Evolutionary conservation across 2,113 vertebrate genomes (phyloP), one percentile per base, ranked within the genome.

Genomic region (Eonycteris spelaea): DNA sequence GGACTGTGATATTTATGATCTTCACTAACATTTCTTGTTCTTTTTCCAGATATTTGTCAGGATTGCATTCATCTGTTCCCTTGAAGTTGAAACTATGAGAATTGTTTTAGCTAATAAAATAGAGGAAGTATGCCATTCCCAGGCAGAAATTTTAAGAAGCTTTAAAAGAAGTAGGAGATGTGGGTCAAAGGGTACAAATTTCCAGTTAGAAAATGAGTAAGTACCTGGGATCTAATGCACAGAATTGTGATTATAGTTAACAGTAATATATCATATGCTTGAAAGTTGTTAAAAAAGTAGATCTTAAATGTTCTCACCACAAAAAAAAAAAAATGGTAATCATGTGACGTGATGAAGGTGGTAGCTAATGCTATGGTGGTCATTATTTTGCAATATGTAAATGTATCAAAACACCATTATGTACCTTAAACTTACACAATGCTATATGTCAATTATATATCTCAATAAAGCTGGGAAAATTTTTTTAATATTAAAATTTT

Each of bases 21-120:
- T 88, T 91, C 28, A 90, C 14, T 67, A 93, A 74, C 67, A 68
- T 80, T 86, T 74, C 26, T 68, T 35, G n/a, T 40, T 68, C n/a
- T 80, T 21, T 86, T 90, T 73, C 22, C 51, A 80, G 48, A 59
- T 79, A 77, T 71, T 74, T 67, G 40, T 65, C 63, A 92, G 63
- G 45, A 84, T 12, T 79, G 38, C 26, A 55, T 75, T 85, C 57
- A 65, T 73, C 63, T 18, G 13, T 35, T 28, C 28, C 15, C 70
- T 84, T 71, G 35, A 90, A 33, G 40, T 55, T 53, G 12, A 75
- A 93, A 40, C 53, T n/a, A 21, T 26, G 19, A 67, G 28, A 79
- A 75, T 15, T 45, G 26, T 90, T 93, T 59, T 59, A 95, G 73
- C 59, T 90, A 86, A 65, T 71, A 24, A 84, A 96, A 71, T 84